phyloP scores from a whole-genome alignment of 2,113 vertebrate genomes.

The Ellobius talpinus region DNA sequence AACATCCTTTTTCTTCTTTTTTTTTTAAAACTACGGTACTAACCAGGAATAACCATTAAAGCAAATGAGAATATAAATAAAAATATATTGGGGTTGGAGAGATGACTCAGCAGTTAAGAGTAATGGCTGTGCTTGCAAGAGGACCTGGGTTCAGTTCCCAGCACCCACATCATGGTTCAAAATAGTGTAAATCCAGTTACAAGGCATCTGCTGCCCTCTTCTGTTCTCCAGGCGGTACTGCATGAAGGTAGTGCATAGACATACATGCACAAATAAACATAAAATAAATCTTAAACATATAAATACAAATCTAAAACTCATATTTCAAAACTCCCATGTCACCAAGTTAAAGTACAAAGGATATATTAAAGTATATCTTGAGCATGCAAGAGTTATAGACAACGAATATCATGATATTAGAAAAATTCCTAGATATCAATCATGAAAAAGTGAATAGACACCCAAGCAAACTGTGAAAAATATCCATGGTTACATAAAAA shows the following conservation, averaged over 20 bases:
- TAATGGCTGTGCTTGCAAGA: not conserved
- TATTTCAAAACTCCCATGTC: not conserved
- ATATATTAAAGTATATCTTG: not conserved
- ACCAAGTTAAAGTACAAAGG: slow-evolving; percentile 24
- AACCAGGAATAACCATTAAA: not conserved
- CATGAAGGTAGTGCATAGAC: not conserved
- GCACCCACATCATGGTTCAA: not conserved
- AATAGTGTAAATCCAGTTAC: not conserved
- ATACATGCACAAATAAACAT: not conserved
- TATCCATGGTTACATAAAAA: not conserved
- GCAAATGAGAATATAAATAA: slow-evolving; percentile 30
- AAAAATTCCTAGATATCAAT: not conserved
- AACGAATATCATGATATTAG: slow-evolving; percentile 11
- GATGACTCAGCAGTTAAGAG: not conserved
- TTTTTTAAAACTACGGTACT: not conserved
- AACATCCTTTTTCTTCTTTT: not conserved
- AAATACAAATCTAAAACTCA: slow-evolving; percentile 30
- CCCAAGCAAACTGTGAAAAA: slow-evolving; percentile 33
- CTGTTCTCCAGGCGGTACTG: not conserved
- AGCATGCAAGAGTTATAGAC: not conserved
- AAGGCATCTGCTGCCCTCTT: not conserved
- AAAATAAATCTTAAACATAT: not conserved
- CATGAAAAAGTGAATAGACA: not conserved
- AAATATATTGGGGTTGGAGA: not conserved
- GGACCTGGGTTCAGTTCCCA: not conserved